Base-by-base conservation (phyloP, 1,140 invertebrate genomes). In the Lutraria rhynchaena region DNA sequence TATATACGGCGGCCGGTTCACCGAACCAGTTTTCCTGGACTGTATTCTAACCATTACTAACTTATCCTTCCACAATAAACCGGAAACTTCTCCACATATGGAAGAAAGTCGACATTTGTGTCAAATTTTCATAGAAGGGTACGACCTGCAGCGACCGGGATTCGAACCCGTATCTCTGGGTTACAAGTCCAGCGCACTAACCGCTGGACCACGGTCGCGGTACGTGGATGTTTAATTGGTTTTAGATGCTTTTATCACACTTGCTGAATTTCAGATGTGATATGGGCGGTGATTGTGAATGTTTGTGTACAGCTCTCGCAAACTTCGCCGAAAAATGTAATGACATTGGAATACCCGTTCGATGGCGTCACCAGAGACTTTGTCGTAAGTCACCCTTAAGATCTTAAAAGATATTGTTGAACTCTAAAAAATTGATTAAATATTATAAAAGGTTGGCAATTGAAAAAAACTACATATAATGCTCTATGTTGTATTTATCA, bases 251-350 rank as follows among this genome's bases (percentile, higher is more conserved):
- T n/a, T n/a, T n/a, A n/a, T 75, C 11, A n/a, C n/a, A n/a, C n/a
- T n/a, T n/a, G n/a, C n/a, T n/a, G n/a, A n/a, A n/a, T 0, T 97
- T 96, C 91, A 96, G 95, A 44, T 98, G 97, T 90, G 96, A 97
- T 91, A 93, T 94, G 87, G 97, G 97, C 24, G 97, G 95, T 0
- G 97, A 98, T 90, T 98, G 97, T 89, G 95, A 96, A 74, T 98
- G 97, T 92, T 91, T 97, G 0, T 98, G 97, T 90, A 97, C 97
- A 0, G 96, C 97, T 0, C 92, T 98, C 19, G 95, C 96, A 0
- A 95, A 96, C 4, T 98, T 98, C 91, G 96, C 96, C 24, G 95
- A 97, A 85, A 95, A 95, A 86, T 98, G 97, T 89, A 95, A 95
- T 58, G 85, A 88, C 29, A 77, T 94, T 55, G 93, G 92, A 24